Conservation (phyloP, 2,113 vertebrate genomes). For the Eretmochelys imbricata region DNA sequence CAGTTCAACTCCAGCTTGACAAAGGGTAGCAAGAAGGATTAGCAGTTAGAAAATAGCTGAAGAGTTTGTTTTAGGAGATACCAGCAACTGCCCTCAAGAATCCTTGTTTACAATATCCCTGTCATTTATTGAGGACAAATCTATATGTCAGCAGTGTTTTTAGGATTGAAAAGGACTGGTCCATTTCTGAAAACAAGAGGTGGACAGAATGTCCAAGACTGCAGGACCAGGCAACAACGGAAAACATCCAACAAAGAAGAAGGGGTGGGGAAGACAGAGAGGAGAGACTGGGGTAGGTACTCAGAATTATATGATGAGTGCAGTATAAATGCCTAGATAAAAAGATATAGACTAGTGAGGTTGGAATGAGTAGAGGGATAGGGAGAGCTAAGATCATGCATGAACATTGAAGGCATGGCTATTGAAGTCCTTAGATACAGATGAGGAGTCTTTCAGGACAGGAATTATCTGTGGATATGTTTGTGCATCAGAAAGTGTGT, state of each 20-base stretch:
- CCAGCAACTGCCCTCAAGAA: background rate
- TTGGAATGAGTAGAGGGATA: too few relatives aligned
- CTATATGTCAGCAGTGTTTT: background rate
- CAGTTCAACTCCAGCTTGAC: background rate
- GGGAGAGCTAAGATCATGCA: too few relatives aligned
- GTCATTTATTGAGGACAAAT: background rate
- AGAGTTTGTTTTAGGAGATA: background rate
- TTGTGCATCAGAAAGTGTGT: too few relatives aligned
- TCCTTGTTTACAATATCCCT: background rate
- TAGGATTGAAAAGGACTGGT: background rate
- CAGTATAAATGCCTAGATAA: background rate
- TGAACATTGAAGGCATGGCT: background rate
- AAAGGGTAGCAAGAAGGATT: background rate
- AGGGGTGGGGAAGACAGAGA: background rate
- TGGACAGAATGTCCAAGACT: background rate
- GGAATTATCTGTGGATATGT: background rate
- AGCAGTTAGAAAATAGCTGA: background rate
- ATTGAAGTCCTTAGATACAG: background rate
- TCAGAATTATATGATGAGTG: background rate
- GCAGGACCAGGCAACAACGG: background rate
- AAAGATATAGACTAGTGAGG: background rate
- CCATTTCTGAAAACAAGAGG: background rate
- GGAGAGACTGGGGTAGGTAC: background rate
- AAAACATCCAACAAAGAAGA: background rate
- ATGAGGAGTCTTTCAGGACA: background rate